Evolutionary conservation across 2,797 vertebrate species (phyloP), one percentile per base, ranked within the genome.

Genomic region (Eidolon dupreanum): DNA sequence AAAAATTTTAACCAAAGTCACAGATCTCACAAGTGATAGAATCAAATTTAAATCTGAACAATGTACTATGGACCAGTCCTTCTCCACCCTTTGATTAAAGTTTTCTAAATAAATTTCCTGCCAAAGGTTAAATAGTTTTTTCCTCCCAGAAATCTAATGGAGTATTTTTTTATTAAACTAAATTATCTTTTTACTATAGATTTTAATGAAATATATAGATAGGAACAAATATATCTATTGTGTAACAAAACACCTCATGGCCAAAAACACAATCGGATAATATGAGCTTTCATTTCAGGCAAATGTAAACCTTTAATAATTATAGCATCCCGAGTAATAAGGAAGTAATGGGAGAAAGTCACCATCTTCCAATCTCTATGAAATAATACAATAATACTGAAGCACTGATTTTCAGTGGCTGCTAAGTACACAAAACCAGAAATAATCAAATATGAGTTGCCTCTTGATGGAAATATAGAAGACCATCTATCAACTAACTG

Each of bases 201-300:
- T 84, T 88, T 57, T 91, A 94, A 77, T 90, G 84, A 94, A 75
- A 43, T 68, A 75, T 31, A 6, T 82, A 87, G 53, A 41, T 65
- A 24, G 38, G n/a, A 90, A 36, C 24, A 84, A 24, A 71, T 90
- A 49, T 3, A 55, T 12, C 13, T 11, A 28, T 33, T 8, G 4
- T 55, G 31, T 90, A 53, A 38, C 15, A 43, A 36, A 33, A 88
- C 9, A 70, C 2, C 24, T 86, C 24, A 43, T 74, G 33, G 38
- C 36, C 78, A 81, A 82, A 90, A 92, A 11, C 20, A 81, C 33
- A 68, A 36, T 16, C 53, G 17, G 22, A 36, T 51, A 94, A 49
- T 79, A 38, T 6, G 51, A 75, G 12, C 57, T 88, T 88, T 88
- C 8, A 73, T 73, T 89, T 81, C 31, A 63, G 28, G 31, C n/a